These are phyloP conservation scores for Mamestra configurata DNA, from an alignment of 1,140 invertebrate species.

Conservation along the genomic window DNA sequence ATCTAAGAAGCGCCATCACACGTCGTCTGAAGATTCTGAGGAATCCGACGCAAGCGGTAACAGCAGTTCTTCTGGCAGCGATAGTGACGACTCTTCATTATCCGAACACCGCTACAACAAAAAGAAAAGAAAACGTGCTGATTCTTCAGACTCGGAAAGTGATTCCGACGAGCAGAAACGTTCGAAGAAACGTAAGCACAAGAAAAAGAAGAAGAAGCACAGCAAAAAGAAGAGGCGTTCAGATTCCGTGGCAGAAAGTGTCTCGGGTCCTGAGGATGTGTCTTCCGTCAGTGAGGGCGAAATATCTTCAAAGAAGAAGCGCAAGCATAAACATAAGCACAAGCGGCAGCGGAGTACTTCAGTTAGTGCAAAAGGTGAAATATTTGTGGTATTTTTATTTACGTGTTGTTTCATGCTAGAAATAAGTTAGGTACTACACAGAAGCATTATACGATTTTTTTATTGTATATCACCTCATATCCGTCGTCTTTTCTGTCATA, in stretches of 20 bases:
- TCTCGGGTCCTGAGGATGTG: conserved; percentile 66
- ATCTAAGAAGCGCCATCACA: conserved; percentile 81
- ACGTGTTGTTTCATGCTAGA: neutral
- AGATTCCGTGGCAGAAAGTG: conserved; percentile 68
- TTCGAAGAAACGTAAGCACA: conserved; percentile 84
- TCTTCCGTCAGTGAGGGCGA: conserved; percentile 80
- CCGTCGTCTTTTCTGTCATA: conserved; percentile 42
- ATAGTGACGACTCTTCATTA: conserved; percentile 78
- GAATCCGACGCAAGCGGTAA: conserved; percentile 75
- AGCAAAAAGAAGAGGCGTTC: conserved; percentile 81
- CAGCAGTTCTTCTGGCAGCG: conserved; percentile 80
- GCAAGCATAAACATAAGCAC: conserved; percentile 84
- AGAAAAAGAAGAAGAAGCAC: conserved; percentile 87
- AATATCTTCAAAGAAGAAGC: conserved; percentile 78
- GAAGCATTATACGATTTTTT: neutral
- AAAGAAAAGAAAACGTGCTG: conserved; percentile 83
- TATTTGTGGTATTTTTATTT: neutral
- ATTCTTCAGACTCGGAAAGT: conserved; percentile 81
- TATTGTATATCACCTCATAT: neutral
- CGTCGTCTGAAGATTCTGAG: conserved; percentile 80
- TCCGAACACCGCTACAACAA: conserved; percentile 77
- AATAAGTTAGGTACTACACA: too few species aligned
- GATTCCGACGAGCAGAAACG: conserved; percentile 79
- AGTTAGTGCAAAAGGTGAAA: conserved; percentile 69
- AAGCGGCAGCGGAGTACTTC: conserved; percentile 71